Conservation (phyloP, 2,797 vertebrate species). For the Phoebastria nigripes region DNA sequence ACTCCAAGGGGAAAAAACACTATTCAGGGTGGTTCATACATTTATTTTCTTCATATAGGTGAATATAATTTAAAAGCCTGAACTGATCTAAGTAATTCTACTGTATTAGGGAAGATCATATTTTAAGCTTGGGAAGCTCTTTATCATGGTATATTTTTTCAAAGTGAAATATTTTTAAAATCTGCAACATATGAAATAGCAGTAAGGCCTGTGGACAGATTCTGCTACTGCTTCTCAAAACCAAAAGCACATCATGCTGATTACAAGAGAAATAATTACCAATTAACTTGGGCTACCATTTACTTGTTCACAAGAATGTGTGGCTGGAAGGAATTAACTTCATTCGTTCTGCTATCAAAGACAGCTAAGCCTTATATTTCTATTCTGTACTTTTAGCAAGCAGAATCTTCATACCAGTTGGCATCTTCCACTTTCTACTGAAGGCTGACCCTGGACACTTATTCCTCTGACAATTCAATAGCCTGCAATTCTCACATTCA, state of each 20-base stretch:
- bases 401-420: neutral
- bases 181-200: neutral
- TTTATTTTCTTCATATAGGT: neutral
- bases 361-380: neutral
- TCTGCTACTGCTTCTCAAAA: neutral
- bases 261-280: neutral
- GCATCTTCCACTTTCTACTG: neutral
- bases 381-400: neutral
- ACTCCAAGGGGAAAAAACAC: neutral
- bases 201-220: neutral
- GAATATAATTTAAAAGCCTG: neutral
- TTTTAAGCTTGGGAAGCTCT: neutral
- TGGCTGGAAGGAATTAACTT: neutral
- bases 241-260: neutral
- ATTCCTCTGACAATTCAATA: neutral
- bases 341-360: neutral
- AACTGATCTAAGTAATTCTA: neutral
- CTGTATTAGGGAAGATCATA: neutral
- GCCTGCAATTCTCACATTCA: neutral
- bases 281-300: neutral
- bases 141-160: neutral
- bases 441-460: neutral
- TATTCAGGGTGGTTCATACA: neutral
- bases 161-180: neutral
- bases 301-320: neutral